phyloP scores from a whole-genome alignment of 2,797 vertebrate genomes.

The Remorina albescens region DNA sequence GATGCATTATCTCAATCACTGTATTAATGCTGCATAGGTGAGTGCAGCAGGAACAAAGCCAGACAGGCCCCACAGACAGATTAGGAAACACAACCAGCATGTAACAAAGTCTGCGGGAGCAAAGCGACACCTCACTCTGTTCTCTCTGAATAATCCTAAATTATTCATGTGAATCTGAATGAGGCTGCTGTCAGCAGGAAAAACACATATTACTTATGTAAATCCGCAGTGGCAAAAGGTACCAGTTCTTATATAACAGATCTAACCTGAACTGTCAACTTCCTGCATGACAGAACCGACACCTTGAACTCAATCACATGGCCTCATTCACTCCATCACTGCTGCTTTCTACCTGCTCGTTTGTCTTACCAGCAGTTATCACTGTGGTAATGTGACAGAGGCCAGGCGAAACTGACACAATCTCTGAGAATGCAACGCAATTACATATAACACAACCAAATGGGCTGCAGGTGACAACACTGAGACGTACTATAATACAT shows the following conservation, averaged over 20 bases:
- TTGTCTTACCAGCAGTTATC: neutral
- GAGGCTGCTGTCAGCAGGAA: constrained; percentile 53
- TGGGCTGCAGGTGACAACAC: no score
- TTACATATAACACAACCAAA: no score
- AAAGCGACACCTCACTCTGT: constrained; percentile 43
- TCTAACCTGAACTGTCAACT: constrained; percentile 49
- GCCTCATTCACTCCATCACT: constrained; percentile 75
- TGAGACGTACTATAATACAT: no score
- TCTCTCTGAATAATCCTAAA: constrained; percentile 67
- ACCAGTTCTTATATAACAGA: constrained; percentile 66
- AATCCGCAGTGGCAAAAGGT: constrained; percentile 68
- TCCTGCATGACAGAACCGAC: constrained; percentile 18
- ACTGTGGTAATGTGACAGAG: neutral
- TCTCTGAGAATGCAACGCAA: no score
- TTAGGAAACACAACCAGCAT: constrained; percentile 47
- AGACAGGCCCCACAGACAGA: constrained; percentile 23
- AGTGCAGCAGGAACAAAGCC: constrained; percentile 34
- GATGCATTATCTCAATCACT: constrained; percentile 2
- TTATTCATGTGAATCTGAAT: constrained; percentile 68
- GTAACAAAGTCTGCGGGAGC: constrained; percentile 42
- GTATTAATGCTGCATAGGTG: neutral
- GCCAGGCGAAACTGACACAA: neutral
- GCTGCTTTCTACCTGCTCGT: constrained; percentile 16
- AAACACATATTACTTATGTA: constrained; percentile 69
- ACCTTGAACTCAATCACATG: constrained; percentile 27